Base-by-base conservation (phyloP, 35 echinoderm and acorn worm species). In the Nesometra sesokonis region DNA sequence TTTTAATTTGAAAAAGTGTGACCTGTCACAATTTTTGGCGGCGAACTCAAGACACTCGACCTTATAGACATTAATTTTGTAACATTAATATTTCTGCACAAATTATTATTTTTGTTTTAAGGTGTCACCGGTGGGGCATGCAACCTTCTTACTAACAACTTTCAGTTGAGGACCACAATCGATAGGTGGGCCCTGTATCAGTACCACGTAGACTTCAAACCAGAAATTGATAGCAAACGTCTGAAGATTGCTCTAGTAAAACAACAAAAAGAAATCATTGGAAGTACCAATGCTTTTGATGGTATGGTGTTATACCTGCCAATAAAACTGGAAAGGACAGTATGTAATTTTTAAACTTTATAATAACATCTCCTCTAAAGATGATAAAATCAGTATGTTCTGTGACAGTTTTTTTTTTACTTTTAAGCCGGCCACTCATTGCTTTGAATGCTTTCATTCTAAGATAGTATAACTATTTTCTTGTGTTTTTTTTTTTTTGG, bases 161-260 rank as follows among this genome's bases (percentile, higher is more conserved):
- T 94, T 84, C 80, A 57, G 78, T 57, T 99, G 87, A 90, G 77
- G 13, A 87, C 86, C 4, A 57, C 47, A 0, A 37, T 32, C 0
- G 47, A 90, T 5, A 1, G 23, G 52, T 99, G 96, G 96, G 85
- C 80, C 11, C 82, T 99, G 29, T 90, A 99, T 90, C 96, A 94
- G 92, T 99, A 99, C 82, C 87, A 88, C 33, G 93, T 99, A 33
- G 82, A 86, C 30, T 99, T 99, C 77, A 88, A 92, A 1, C 96
- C 96, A 7, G 13, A 33, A 19, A 81, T 94, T 17, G 85, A 94
- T 17, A 89, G 84, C 83, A 89, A 89, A 23, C 84, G 90, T 30
- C 83, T 91, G 30, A 37, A 93, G 15, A 85, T 85, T 33, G 88
- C 77, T 27, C 86, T 99, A 17, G 33, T 99, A 0, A 86, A 88